These are phyloP conservation scores for Ectemnius continuus DNA, from an alignment of 2,888 invertebrate genomes.

Conservation along the genomic window DNA sequence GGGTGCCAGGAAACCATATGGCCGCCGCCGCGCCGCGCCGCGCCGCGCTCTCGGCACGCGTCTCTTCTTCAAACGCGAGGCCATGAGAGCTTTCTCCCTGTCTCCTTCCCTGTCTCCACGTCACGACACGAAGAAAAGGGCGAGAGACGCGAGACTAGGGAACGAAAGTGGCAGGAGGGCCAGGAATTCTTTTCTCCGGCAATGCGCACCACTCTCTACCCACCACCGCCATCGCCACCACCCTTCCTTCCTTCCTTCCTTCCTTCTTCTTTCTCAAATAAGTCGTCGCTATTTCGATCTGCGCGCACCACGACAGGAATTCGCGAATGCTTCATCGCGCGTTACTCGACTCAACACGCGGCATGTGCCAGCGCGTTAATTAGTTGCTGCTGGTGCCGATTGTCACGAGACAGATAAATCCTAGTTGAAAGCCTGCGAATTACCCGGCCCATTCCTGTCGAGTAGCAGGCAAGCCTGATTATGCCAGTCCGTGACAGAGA, in stretches of 20 bases:
- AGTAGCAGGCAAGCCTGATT: not conserved
- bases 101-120: too few relatives aligned
- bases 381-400: not conserved
- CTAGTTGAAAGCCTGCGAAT: not conserved
- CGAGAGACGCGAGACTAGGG: slow-evolving; percentile 3
- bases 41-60: slow-evolving; percentile 59
- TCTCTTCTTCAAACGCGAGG: slow-evolving; percentile 51
- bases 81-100: slow-evolving; percentile 35
- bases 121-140: slow-evolving; percentile 42
- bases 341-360: not conserved
- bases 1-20: slow-evolving; percentile 65
- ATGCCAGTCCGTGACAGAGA: not conserved
- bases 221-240: too few relatives aligned
- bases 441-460: not conserved
- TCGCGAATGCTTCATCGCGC: not conserved
- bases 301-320: slow-evolving; percentile 2
- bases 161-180: slow-evolving; percentile 24
- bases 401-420: not conserved
- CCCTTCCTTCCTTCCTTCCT: too few relatives aligned
- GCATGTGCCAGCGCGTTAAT: slow-evolving; percentile 1
- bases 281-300: slow-evolving; percentile 32
- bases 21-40: slow-evolving; percentile 59
- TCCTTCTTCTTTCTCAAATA: not conserved
- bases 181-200: slow-evolving; percentile 30
- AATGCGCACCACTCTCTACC: too few relatives aligned